phyloP scores from a whole-genome alignment of 2,113 vertebrate genomes.

The Trichomycterus rosablanca region DNA sequence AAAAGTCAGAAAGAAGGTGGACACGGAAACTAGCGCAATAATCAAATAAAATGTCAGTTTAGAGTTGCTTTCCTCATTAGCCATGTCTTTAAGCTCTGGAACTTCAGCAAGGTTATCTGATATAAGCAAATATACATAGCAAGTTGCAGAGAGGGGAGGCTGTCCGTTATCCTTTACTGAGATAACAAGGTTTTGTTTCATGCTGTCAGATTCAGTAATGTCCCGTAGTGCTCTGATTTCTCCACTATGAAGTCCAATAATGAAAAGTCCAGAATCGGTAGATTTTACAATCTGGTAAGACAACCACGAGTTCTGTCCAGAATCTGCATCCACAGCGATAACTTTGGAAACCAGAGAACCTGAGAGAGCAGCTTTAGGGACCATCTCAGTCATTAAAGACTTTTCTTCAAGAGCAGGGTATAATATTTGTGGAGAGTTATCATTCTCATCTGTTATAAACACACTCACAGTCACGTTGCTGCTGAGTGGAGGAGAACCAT shows the following conservation, averaged over 20 bases:
- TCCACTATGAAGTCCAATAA: too few relatives aligned
- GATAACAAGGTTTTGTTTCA: constrained; percentile 70
- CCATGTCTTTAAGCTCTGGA: constrained; percentile 43
- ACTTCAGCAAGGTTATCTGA: constrained; percentile 46
- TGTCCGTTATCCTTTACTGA: constrained; percentile 76
- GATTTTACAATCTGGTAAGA: too few relatives aligned
- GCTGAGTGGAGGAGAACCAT: constrained; percentile 40
- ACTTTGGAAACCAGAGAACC: too few relatives aligned
- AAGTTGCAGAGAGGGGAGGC: constrained; percentile 67
- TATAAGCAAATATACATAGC: constrained; percentile 53
- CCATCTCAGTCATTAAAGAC: too few relatives aligned
- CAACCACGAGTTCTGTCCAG: too few relatives aligned
- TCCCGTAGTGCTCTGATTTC: too few relatives aligned
- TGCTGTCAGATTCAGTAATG: constrained; percentile 17
- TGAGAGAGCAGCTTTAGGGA: too few relatives aligned
- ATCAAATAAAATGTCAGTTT: constrained; percentile 38
- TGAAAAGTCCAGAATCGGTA: too few relatives aligned
- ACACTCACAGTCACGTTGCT: constrained; percentile 1
- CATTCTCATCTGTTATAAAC: too few relatives aligned
- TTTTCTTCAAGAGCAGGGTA: background rate
- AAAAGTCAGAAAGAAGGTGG: constrained; percentile 47
- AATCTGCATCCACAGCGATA: too few relatives aligned
- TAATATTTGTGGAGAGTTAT: too few relatives aligned
- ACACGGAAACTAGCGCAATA: constrained; percentile 45
- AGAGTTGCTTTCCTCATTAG: constrained; percentile 37